Conservation (phyloP, 2,797 vertebrate species). For the Eleutherodactylus coqui region DNA sequence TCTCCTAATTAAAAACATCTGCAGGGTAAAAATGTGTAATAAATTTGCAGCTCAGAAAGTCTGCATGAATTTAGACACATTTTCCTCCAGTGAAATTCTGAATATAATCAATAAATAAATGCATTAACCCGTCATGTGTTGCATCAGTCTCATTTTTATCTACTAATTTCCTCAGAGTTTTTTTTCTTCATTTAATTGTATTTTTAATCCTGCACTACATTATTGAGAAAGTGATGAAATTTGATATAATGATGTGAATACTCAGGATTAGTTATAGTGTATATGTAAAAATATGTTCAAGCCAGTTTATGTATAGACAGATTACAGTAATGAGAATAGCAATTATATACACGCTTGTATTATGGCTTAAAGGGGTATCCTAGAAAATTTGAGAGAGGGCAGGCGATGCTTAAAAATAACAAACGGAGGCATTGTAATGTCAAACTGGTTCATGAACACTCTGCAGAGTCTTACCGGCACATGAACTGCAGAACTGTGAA, state of each 20-base stretch:
- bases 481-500: no score
- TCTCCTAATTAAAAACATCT: conserved; percentile 76
- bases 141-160: background rate
- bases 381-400: no score
- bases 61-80: conserved; percentile 66
- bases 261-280: background rate
- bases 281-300: background rate
- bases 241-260: background rate
- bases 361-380: no score
- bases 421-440: no score
- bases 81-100: conserved; percentile 57
- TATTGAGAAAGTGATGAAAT: background rate
- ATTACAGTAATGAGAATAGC: background rate
- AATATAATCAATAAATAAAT: conserved; percentile 26
- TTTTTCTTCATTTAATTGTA: background rate
- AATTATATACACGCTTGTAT: no score
- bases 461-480: no score
- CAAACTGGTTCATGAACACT: no score
- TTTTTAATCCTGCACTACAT: background rate
- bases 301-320: background rate
- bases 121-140: conserved; percentile 19
- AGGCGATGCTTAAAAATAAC: no score
- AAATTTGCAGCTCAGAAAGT: conserved; percentile 68
- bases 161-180: background rate
- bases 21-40: conserved; percentile 69